These are phyloP conservation scores for Myopa tessellatipennis DNA, from an alignment of 2,888 invertebrate species.

Conservation along the genomic window DNA sequence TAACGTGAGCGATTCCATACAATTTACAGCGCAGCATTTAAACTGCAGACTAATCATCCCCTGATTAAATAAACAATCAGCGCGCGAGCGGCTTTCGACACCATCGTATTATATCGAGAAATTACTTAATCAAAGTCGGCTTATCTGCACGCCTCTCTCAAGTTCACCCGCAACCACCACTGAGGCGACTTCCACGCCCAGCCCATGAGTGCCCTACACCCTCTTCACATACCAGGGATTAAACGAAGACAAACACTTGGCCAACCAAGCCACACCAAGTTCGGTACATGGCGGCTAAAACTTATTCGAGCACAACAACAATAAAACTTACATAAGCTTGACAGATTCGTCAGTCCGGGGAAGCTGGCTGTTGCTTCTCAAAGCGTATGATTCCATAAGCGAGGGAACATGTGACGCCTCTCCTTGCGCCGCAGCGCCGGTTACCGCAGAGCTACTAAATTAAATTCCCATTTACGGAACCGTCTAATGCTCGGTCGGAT, in stretches of 20 bases:
- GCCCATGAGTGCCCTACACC: conserved; percentile 2
- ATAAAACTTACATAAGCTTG: conserved; percentile 50
- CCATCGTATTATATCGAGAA: conserved; percentile 56
- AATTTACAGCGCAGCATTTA: conserved; percentile 27
- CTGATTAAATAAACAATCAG: conserved; percentile 40
- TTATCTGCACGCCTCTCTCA: conserved; percentile 56
- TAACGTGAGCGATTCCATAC: conserved; percentile 26
- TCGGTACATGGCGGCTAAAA: conserved; percentile 28
- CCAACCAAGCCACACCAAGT: conserved; percentile 22
- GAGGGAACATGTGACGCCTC: conserved; percentile 39
- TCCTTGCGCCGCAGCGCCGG: conserved; percentile 41
- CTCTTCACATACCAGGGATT: conserved; percentile 26
- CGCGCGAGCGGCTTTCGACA: conserved; percentile 58
- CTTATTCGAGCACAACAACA: conserved; percentile 40
- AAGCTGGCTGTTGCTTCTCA: conserved; percentile 21
- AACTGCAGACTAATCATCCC: conserved; percentile 41
- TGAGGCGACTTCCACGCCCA: not conserved
- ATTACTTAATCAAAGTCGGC: conserved; percentile 67
- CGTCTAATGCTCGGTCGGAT: conserved; percentile 48
- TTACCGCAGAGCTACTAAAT: conserved; percentile 56
- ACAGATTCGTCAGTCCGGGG: conserved; percentile 51
- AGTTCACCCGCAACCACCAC: conserved; percentile 44
- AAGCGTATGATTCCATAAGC: conserved; percentile 32
- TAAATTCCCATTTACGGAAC: conserved; percentile 58
- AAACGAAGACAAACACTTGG: conserved; percentile 31